Evolutionary conservation across 2,113 vertebrate genomes (phyloP).

Genomic region (Callospermophilus lateralis): DNA sequence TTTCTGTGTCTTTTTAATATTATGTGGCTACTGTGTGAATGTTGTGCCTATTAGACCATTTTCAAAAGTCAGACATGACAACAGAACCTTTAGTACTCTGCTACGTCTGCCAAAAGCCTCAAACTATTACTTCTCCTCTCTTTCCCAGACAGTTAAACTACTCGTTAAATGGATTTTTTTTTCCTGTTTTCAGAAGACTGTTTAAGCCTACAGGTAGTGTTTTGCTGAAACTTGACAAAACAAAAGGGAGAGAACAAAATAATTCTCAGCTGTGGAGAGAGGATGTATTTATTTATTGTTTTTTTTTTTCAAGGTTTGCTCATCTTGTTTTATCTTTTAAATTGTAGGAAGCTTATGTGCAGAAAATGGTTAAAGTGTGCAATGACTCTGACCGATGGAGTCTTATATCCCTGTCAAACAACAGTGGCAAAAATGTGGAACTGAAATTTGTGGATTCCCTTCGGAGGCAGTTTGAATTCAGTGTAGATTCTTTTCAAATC

Average conservation of each 20-base stretch:
- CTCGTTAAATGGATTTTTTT: constrained; percentile 73
- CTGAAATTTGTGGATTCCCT: constrained; percentile 99
- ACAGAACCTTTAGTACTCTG: constrained; percentile 59
- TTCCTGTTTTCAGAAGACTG: constrained; percentile 65
- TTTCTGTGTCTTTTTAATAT: not conserved
- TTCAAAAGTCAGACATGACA: constrained; percentile 77
- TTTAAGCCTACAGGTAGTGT: constrained; percentile 73
- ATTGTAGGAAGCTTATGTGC: constrained; percentile 98
- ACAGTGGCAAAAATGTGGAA: constrained; percentile 99
- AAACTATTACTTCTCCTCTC: constrained; percentile 77
- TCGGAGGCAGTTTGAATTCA: constrained; percentile 99
- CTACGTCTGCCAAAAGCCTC: constrained; percentile 76
- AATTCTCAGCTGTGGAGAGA: constrained; percentile 1
- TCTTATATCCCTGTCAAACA: constrained; percentile 99
- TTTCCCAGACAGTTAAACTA: constrained; percentile 79
- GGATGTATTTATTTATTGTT: constrained; percentile 43
- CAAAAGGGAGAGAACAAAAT: constrained; percentile 7
- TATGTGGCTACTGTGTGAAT: not conserved
- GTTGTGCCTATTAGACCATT: constrained; percentile 54
- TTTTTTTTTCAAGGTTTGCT: constrained; percentile 62
- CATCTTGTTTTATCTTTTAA: constrained; percentile 84
- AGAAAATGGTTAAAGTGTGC: constrained; percentile 99
- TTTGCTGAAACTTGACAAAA: constrained; percentile 46
- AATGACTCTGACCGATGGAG: constrained; percentile 99
- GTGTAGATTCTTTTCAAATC: constrained; percentile 99